phyloP scores from a whole-genome alignment of 1,140 invertebrate genomes.

The Drosophila mayri region DNA sequence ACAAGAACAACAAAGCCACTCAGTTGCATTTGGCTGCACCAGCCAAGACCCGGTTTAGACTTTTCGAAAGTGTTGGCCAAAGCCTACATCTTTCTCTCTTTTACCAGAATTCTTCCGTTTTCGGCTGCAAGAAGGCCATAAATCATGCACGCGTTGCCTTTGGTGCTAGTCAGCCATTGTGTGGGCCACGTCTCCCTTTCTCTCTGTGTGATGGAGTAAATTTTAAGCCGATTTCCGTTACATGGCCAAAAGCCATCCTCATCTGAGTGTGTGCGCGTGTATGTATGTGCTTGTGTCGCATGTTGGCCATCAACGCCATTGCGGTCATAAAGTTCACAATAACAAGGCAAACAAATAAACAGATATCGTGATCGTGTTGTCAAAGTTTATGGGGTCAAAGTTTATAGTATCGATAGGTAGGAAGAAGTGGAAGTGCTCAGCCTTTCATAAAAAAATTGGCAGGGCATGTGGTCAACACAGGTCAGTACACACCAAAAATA shows the following conservation, averaged over 20 bases:
- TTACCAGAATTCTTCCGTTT: not conserved
- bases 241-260: conserved; percentile 42
- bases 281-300: conserved; percentile 35
- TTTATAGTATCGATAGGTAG: conserved; percentile 19
- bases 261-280: conserved; percentile 24
- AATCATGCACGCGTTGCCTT: conserved; percentile 61
- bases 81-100: not conserved
- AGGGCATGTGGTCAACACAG: too few species aligned
- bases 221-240: conserved; percentile 76
- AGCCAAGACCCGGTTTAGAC: conserved; percentile 28
- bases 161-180: conserved; percentile 21
- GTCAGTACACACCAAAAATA: not conserved
- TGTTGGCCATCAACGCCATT: conserved; percentile 53
- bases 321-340: conserved; percentile 53
- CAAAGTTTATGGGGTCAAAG: conserved; percentile 50
- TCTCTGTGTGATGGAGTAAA: conserved; percentile 42
- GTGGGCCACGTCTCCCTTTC: not conserved
- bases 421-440: not conserved
- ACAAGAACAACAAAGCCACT: conserved; percentile 38
- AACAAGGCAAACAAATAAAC: conserved; percentile 54
- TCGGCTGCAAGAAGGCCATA: conserved; percentile 49
- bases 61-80: conserved; percentile 39
- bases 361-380: conserved; percentile 43
- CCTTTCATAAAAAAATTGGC: conserved; percentile 3
- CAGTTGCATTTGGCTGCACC: conserved; percentile 77